Percentiles rank a stretch among this genome's conserved stretches.
Conservation (phyloP, 2,113 vertebrate genomes). For the Pardalotus punctatus region DNA sequence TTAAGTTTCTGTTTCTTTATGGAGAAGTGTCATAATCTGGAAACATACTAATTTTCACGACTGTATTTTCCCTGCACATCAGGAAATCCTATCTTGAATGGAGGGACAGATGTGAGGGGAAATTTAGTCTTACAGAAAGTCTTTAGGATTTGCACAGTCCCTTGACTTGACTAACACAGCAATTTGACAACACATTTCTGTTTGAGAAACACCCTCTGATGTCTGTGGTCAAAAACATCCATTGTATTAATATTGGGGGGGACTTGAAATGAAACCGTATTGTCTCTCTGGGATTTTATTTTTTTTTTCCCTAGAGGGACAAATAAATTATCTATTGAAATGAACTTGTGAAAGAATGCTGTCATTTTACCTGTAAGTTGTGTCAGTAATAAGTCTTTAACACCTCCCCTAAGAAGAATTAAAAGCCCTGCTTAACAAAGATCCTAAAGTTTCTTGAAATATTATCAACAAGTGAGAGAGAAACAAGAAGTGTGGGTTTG, state of each 20-base stretch:
- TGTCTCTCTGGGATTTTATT: background rate
- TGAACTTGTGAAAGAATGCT: background rate
- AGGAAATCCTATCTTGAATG: background rate
- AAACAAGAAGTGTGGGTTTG: background rate
- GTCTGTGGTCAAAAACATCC: background rate
- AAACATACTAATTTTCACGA: background rate
- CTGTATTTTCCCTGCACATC: background rate
- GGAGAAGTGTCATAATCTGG: background rate
- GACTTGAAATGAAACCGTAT: background rate
- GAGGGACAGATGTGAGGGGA: background rate
- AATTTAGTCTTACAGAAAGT: background rate
- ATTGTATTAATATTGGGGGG: background rate
- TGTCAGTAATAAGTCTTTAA: background rate
- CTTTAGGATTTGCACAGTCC: background rate
- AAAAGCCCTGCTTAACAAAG: background rate
- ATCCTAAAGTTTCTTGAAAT: background rate
- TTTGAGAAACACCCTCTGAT: background rate
- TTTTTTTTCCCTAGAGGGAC: background rate
- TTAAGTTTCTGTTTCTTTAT: background rate
- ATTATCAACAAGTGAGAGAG: background rate
- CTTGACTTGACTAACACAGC: background rate
- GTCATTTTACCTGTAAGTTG: background rate
- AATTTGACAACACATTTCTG: background rate
- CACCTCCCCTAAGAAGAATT: background rate
- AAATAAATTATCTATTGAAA: background rate